phyloP scores from a whole-genome alignment of 2,888 invertebrate species.

The Lathronympha strigana region DNA sequence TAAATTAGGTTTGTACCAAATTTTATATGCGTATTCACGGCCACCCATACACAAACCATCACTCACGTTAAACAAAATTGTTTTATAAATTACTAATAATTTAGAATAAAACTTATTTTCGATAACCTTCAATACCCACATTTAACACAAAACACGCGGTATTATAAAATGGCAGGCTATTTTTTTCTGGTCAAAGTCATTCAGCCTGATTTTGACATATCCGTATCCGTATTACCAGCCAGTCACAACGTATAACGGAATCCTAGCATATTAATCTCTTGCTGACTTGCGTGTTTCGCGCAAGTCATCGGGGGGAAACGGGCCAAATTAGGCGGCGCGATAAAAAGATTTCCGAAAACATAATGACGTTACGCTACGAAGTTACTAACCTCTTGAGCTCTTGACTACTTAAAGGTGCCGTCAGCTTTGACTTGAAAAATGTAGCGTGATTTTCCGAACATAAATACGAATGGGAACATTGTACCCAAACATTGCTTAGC shows the following conservation, averaged over 20 bases:
- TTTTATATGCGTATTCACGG: neutral
- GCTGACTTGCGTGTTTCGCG: constrained; percentile 39
- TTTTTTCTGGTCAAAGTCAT: neutral
- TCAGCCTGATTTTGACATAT: neutral
- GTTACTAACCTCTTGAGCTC: constrained; percentile 12
- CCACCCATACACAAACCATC: neutral
- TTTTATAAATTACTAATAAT: too few species aligned
- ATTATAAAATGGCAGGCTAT: too few species aligned
- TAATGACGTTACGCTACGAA: constrained; percentile 37
- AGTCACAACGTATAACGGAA: constrained; percentile 33
- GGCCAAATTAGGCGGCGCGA: constrained; percentile 39
- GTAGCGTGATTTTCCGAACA: too few species aligned
- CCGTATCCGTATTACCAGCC: neutral
- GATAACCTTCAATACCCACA: neutral
- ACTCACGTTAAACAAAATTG: neutral
- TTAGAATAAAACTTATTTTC: neutral
- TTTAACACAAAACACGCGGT: neutral
- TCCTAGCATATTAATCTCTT: constrained; percentile 43
- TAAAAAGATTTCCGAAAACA: constrained; percentile 37
- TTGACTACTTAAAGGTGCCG: too few species aligned
- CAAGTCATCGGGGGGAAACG: constrained; percentile 42
- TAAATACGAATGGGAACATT: too few species aligned
- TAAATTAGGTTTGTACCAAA: neutral
- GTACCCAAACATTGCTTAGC: too few species aligned
- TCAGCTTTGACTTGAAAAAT: too few species aligned